Conservation (phyloP, 2,113 vertebrate species). For the Corythornis vintsioides region DNA sequence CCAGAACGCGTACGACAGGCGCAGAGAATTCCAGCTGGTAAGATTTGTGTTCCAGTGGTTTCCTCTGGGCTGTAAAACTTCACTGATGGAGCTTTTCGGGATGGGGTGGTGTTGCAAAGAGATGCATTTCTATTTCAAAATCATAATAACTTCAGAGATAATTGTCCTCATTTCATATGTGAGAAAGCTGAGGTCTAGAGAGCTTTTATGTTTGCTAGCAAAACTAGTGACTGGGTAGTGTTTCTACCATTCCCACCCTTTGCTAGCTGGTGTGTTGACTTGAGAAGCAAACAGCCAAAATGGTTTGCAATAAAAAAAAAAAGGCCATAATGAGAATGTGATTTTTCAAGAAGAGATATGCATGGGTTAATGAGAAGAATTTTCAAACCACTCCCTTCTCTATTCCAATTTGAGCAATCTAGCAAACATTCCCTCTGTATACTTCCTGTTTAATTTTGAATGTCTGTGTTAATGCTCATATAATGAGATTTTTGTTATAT, state of each 20-base stretch:
- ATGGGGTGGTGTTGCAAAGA: background rate
- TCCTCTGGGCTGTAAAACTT: background rate
- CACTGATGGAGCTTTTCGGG: fast-evolving
- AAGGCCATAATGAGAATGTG: background rate
- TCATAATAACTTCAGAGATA: background rate
- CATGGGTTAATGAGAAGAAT: constrained; percentile 66
- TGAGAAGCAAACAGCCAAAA: background rate
- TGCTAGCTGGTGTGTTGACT: background rate
- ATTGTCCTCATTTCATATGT: constrained; percentile 18
- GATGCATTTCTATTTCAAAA: background rate
- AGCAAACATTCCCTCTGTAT: constrained; percentile 61
- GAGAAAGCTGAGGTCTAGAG: background rate
- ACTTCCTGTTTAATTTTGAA: constrained; percentile 68
- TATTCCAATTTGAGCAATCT: constrained; percentile 61
- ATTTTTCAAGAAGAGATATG: constrained; percentile 45
- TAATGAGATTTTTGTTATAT: constrained; percentile 40
- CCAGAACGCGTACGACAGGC: constrained; percentile 93
- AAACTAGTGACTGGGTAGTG: background rate
- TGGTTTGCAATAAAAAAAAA: background rate
- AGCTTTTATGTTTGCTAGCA: background rate
- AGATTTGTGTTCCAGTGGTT: constrained; percentile 34
- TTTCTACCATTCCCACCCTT: background rate
- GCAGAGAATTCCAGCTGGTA: constrained; percentile 97
- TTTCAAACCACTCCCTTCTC: constrained; percentile 66
- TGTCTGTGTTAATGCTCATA: constrained; percentile 33